A percentile compares a stretch with the other conserved stretches of the same genome.
These are phyloP conservation scores for Cerceris ruficornis DNA, from an alignment of 2,888 invertebrate species.

Conservation along the genomic window DNA sequence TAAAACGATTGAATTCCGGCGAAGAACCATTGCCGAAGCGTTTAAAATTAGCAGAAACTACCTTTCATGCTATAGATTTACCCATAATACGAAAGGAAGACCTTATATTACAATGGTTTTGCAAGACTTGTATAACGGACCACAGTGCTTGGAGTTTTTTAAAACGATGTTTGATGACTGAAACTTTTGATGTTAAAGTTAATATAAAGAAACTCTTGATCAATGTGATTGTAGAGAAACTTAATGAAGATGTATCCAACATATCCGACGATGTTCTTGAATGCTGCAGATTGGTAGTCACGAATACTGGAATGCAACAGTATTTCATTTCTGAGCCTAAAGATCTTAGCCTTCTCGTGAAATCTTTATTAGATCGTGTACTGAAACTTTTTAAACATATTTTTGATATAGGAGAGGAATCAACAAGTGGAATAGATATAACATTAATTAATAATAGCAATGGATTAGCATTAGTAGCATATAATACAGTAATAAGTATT, in stretches of 20 bases:
- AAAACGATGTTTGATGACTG: slow-evolving; percentile 60
- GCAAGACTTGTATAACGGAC: slow-evolving; percentile 60
- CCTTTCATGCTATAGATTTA: slow-evolving; percentile 82
- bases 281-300: slow-evolving; percentile 62
- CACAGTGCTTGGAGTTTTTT: slow-evolving; percentile 64
- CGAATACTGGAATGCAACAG: slow-evolving; percentile 60
- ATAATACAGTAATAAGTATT: slow-evolving; percentile 26
- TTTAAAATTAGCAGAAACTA: slow-evolving; percentile 83
- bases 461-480: slow-evolving; percentile 19
- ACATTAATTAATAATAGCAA: slow-evolving; percentile 7
- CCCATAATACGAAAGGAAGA: slow-evolving; percentile 83
- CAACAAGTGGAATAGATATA: slow-evolving; percentile 20
- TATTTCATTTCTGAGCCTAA: slow-evolving; percentile 64
- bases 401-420: slow-evolving; percentile 6
- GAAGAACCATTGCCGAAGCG: slow-evolving; percentile 82
- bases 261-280: slow-evolving; percentile 50
- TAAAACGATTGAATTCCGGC: slow-evolving; percentile 81
- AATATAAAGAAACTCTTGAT: slow-evolving; percentile 65
- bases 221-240: slow-evolving; percentile 55
- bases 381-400: slow-evolving; percentile 29
- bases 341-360: slow-evolving; percentile 54
- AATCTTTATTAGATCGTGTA: slow-evolving; percentile 54
- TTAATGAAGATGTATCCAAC: slow-evolving; percentile 39
- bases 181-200: slow-evolving; percentile 54
- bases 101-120: slow-evolving; percentile 83